A percentile compares a stretch with the other conserved stretches of the same genome.
These are phyloP conservation scores for Habropoda laboriosa DNA, from an alignment of 1,140 invertebrate genomes.

Conservation along the genomic window DNA sequence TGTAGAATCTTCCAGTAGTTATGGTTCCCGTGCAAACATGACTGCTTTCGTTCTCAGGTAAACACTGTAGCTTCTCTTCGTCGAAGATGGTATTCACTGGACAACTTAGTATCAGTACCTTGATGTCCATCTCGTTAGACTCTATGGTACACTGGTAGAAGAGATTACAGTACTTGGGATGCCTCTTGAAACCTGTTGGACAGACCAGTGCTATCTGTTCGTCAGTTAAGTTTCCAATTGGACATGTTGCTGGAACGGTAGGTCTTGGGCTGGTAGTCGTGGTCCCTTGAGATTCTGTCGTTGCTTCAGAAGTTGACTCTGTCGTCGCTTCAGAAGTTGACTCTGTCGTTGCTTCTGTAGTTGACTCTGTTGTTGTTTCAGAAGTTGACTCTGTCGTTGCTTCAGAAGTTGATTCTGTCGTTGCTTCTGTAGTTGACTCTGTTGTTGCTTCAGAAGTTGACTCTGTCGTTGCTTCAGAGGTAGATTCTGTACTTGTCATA, in stretches of 20 bases:
- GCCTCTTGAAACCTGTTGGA: slow-evolving; percentile 90
- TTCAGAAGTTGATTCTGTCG: not conserved
- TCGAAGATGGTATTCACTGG: slow-evolving; percentile 89
- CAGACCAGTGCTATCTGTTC: slow-evolving; percentile 88
- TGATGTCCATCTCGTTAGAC: slow-evolving; percentile 85
- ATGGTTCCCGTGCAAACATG: slow-evolving; percentile 84
- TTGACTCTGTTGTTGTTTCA: slow-evolving; percentile 38
- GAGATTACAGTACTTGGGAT: slow-evolving; percentile 91
- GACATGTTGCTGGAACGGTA: slow-evolving; percentile 55
- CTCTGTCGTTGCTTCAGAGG: slow-evolving; percentile 15
- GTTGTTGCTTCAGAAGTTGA: slow-evolving; percentile 40
- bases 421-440: slow-evolving; percentile 30
- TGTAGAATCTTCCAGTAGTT: slow-evolving; percentile 81
- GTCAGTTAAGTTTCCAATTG: slow-evolving; percentile 78
- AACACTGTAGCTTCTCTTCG: slow-evolving; percentile 87
- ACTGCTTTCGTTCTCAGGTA: slow-evolving; percentile 83
- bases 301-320: slow-evolving; percentile 51
- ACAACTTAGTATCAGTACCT: slow-evolving; percentile 88
- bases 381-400: slow-evolving; percentile 20
- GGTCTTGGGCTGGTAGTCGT: slow-evolving; percentile 15
- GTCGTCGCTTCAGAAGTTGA: slow-evolving; percentile 27
- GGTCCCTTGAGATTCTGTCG: slow-evolving; percentile 22
- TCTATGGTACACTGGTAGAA: slow-evolving; percentile 91
- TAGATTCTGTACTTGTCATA: not conserved
- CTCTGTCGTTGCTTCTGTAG: slow-evolving; percentile 17